Evolutionary conservation across 2,113 vertebrate genomes (phyloP), one percentile per base, ranked within the genome.

Genomic region (Hirundichthys speculiger): DNA sequence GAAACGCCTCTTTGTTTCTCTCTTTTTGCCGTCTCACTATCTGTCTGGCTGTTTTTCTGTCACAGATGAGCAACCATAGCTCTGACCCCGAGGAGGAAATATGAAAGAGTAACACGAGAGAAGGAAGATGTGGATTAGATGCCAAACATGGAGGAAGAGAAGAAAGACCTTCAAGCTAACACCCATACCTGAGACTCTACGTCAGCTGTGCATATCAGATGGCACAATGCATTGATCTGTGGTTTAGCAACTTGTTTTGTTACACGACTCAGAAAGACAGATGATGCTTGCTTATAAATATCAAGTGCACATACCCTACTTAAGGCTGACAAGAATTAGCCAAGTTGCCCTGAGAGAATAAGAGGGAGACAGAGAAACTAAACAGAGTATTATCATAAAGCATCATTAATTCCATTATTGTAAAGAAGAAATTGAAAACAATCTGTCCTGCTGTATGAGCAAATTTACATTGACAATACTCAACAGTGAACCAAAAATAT

Each of bases 1-100:
- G 30, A 74, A 66, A 53, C 22, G 9, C 77, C 20, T 78, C 54
- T 74, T 63, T 84, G 69, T 80, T 64, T 77, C 49, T 55, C 40
- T 38, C 27, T 59, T 21, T 49, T 18, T 52, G 41, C 56, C 24
- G 21, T 25, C 24, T 62, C 14, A 10, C 41, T 61, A 24, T 60
- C 38, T 61, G 34, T 56, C n/a, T 76, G 11, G 57, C 64, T 77
- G 43, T 56, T 41, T 76, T 53, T 78, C 59, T 77, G 64, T 72
- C 73, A 61, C 79, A 93, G 92, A 90, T 91, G 80, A 91, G 89
- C 85, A 85, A 86, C 78, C 89, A 90, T 88, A 93, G 85, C 90
- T 92, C 87, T 64, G 92, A 91, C 74, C 86, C 77, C 13, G 92
- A 93, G 56, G 92, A 93, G 21, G 91, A 91, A 84, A 91, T 93